Percentiles rank a stretch among this genome's conserved stretches.
phyloP scores from a whole-genome alignment of 2,797 vertebrate genomes.

The Epinephelus malabaricus region DNA sequence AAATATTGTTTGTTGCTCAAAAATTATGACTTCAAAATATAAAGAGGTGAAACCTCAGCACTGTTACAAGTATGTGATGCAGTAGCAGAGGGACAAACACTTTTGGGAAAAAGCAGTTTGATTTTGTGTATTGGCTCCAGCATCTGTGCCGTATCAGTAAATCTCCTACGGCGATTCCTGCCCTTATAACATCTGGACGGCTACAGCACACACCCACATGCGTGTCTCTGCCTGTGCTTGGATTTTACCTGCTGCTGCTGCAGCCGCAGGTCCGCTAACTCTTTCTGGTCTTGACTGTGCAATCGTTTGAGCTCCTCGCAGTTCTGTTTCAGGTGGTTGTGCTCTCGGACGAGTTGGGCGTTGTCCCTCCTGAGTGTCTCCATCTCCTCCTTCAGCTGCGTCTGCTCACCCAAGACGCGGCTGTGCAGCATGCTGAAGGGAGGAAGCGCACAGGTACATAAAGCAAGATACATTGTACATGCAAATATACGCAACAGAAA shows the following conservation, averaged over 20 bases:
- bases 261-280: constrained; percentile 92
- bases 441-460: background rate
- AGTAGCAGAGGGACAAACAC: background rate
- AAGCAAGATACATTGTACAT: background rate
- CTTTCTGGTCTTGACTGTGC: constrained; percentile 94
- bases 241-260: constrained; percentile 95
- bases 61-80: background rate
- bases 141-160: constrained; percentile 16
- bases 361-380: constrained; percentile 94
- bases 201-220: constrained; percentile 8
- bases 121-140: constrained; percentile 3
- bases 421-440: constrained; percentile 93
- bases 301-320: constrained; percentile 96
- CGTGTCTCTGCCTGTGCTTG: background rate
- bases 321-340: constrained; percentile 95
- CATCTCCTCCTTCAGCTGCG: constrained; percentile 95
- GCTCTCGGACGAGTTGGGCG: constrained; percentile 91
- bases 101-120: background rate
- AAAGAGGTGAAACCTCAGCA: constrained; percentile 1
- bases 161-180: constrained; percentile 24
- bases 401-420: constrained; percentile 94
- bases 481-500: no score
- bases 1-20: background rate
- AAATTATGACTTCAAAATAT: constrained; percentile 19
- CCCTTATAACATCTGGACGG: constrained; percentile 52